Base-by-base conservation (phyloP, 2,113 vertebrate genomes). In the Burhinus bistriatus region DNA sequence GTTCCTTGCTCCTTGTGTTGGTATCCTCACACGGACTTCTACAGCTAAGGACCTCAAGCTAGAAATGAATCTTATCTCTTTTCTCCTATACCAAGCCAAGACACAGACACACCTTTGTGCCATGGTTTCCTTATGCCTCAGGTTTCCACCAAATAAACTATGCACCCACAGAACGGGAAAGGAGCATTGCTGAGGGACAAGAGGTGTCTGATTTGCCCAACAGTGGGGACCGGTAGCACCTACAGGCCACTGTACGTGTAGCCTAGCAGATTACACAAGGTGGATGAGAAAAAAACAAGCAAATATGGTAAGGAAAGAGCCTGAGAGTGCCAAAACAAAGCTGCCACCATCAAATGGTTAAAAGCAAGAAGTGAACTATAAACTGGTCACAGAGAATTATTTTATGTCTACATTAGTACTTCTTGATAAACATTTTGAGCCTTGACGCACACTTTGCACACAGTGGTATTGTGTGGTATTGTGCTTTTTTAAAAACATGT, bases 41-140 rank as follows among this genome's bases (percentile, higher is more conserved):
- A 17, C 15, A 16, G 9, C 3, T 13, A 20, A 82, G 4, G 10
- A 59, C 4, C 11, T 62, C 0, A 0, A 91, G 40, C 34, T 1
- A 69, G 30, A 89, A 80, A 47, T 9, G 2, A 52, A 61, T 65
- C 10, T 45, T 79, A 7, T 10, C 9, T 55, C 23, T 86, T 76
- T 17, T 57, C 6, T 83, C 49, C 12, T 34, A 2, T 12, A 20
- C 3, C 16, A 26, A 62, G 7, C 6, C 25, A 91, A 81, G 45
- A 17, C 14, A 49, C 3, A 84, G 11, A 26, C 3, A 29, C 6
- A 72, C 1, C 2, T 59, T 72, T 34, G 15, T 23, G 9, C 18
- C 6, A 5, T 40, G 27, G 4, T 80, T 89, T 85, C 9, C 19
- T 47, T 38, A 51, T 0, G 0, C 5, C 26, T 95, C 8, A 17